Evolutionary conservation across 2,888 invertebrate species (phyloP).

Genomic region (Drosophila hamatofila): DNA sequence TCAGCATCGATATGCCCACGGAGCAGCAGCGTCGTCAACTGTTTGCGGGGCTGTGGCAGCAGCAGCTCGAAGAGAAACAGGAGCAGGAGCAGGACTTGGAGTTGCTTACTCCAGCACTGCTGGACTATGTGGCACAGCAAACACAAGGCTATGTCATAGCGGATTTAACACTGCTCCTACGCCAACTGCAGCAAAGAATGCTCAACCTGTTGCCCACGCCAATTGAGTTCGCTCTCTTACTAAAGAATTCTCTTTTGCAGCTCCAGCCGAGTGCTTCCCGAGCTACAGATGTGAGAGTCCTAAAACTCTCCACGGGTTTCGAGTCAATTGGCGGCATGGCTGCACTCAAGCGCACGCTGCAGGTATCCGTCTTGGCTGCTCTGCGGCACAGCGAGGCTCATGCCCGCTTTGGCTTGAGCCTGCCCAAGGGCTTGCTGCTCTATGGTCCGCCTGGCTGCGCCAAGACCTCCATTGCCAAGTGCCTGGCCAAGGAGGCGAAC

Average conservation of each 20-base stretch:
- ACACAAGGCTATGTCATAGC: slow-evolving; percentile 88
- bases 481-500: slow-evolving; percentile 86
- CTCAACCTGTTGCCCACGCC: slow-evolving; percentile 22
- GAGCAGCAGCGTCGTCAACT: slow-evolving; percentile 85
- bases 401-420: slow-evolving; percentile 86
- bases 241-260: slow-evolving; percentile 41
- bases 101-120: slow-evolving; percentile 61
- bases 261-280: slow-evolving; percentile 84
- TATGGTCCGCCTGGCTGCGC: slow-evolving; percentile 89
- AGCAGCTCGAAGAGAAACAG: slow-evolving; percentile 23
- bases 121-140: slow-evolving; percentile 82
- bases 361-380: slow-evolving; percentile 87
- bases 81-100: slow-evolving; percentile 23
- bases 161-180: slow-evolving; percentile 86
- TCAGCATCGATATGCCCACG: slow-evolving; percentile 86
- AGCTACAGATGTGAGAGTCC: slow-evolving; percentile 85
- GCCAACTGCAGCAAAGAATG: slow-evolving; percentile 78
- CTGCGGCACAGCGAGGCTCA: slow-evolving; percentile 87
- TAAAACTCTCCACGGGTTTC: slow-evolving; percentile 84
- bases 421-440: slow-evolving; percentile 87
- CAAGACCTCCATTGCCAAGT: slow-evolving; percentile 88
- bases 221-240: slow-evolving; percentile 21
- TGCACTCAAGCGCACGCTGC: slow-evolving; percentile 86
- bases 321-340: slow-evolving; percentile 87
- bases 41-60: slow-evolving; percentile 76